Conservation (phyloP, 1,140 invertebrate genomes). For the Steinernema khuongi region DNA sequence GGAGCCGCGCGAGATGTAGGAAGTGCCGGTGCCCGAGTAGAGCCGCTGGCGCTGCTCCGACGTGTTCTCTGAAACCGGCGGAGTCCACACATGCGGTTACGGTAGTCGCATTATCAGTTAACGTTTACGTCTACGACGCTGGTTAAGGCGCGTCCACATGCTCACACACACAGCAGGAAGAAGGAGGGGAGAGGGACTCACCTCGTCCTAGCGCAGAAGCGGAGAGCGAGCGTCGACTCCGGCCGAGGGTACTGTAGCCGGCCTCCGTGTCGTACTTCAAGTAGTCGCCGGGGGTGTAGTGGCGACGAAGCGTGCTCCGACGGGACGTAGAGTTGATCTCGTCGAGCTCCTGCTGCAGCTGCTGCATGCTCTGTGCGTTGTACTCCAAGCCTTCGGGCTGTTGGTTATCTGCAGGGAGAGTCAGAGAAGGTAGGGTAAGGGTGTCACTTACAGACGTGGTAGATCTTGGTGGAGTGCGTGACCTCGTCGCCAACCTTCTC, state of each 20-base stretch:
- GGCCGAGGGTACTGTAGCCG: conserved; percentile 52
- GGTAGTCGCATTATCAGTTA: too few species aligned
- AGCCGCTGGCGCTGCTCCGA: conserved; percentile 1
- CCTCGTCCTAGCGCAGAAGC: conserved; percentile 56
- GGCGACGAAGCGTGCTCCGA: conserved; percentile 53
- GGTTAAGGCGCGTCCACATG: too few species aligned
- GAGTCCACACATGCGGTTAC: not conserved
- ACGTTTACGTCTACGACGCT: too few species aligned
- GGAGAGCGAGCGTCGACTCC: conserved; percentile 52
- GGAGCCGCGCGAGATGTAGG: conserved; percentile 45
- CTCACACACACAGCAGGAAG: too few species aligned
- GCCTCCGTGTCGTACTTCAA: conserved; percentile 48
- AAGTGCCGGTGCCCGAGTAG: conserved; percentile 41
- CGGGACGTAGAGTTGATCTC: conserved; percentile 51
- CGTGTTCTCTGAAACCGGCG: conserved; percentile 27
- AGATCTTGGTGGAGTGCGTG: conserved; percentile 56
- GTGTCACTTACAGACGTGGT: conserved; percentile 54
- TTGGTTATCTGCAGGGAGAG: conserved; percentile 48
- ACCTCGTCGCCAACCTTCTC: conserved; percentile 49
- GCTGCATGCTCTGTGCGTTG: conserved; percentile 40
- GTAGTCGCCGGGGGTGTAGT: conserved; percentile 58
- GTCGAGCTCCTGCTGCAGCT: conserved; percentile 51
- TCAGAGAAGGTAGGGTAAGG: not conserved
- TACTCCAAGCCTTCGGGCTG: conserved; percentile 46
- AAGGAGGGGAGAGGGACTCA: conserved; percentile 31